A percentile compares a stretch with the other conserved stretches of the same genome.
Evolutionary conservation across 30 jellyfish, hydroid and myxozoan genomes (phyloP).

Genomic region (Sanderia malayensis): DNA sequence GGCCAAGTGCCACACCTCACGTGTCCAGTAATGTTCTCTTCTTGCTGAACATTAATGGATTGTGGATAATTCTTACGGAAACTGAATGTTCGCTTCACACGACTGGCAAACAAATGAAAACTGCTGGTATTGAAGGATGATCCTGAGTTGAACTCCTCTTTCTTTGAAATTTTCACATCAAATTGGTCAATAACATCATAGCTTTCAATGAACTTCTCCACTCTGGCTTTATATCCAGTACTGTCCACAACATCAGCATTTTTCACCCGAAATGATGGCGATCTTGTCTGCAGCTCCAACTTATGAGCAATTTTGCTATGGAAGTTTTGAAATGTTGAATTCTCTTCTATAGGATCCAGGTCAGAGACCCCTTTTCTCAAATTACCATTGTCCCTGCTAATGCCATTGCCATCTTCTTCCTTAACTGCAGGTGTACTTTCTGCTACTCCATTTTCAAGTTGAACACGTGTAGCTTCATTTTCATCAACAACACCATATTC

Average conservation of each 20-base stretch:
- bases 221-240: not conserved
- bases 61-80: not conserved
- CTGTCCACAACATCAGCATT: conserved; percentile 6
- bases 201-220: conserved; percentile 20
- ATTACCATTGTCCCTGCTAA: not conserved
- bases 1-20: conserved; percentile 31
- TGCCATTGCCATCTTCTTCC: not conserved
- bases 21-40: not conserved
- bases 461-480: conserved; percentile 11
- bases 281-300: conserved; percentile 20
- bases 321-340: conserved; percentile 23
- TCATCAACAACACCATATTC: conserved; percentile 6
- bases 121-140: not conserved
- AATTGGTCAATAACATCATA: conserved; percentile 52
- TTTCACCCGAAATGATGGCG: not conserved
- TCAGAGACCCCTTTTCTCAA: not conserved
- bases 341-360: conserved; percentile 1
- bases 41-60: not conserved
- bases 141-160: not conserved
- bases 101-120: conserved; percentile 38
- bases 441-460: conserved; percentile 24
- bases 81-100: conserved; percentile 34
- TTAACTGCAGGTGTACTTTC: not conserved
- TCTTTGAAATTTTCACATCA: conserved; percentile 48
- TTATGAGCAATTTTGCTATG: conserved; percentile 29